phyloP scores from a whole-genome alignment of 2,113 vertebrate species.

The Chauna torquata region DNA sequence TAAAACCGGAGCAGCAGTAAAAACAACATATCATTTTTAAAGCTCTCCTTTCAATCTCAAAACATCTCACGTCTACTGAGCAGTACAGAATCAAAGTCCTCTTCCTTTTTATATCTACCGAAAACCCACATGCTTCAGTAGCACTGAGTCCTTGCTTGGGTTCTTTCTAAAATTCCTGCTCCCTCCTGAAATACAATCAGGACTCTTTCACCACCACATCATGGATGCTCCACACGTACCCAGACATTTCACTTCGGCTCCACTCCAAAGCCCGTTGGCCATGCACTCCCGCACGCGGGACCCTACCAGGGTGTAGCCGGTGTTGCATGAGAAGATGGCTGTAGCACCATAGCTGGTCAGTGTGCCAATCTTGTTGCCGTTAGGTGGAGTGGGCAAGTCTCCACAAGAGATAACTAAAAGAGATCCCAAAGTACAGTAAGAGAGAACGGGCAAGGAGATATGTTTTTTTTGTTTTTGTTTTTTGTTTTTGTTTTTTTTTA shows the following conservation, averaged over 20 bases:
- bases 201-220: rapidly evolving
- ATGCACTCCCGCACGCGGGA: slow-evolving; percentile 94
- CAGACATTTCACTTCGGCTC: slow-evolving; percentile 90
- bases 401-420: slow-evolving; percentile 93
- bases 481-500: neutral
- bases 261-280: slow-evolving; percentile 98
- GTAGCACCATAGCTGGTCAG: slow-evolving; percentile 91
- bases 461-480: rapidly evolving
- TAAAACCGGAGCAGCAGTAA: neutral
- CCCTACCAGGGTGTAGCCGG: slow-evolving; percentile 93
- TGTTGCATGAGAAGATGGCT: slow-evolving; percentile 98
- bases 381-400: slow-evolving; percentile 90
- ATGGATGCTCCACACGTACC: slow-evolving; percentile 72
- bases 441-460: rapidly evolving
- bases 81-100: neutral
- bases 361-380: slow-evolving; percentile 95
- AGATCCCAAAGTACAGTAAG: neutral
- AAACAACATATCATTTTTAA: neutral
- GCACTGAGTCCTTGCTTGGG: rapidly evolving
- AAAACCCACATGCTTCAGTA: neutral
- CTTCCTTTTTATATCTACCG: rapidly evolving
- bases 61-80: neutral
- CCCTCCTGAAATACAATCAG: rapidly evolving
- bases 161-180: neutral
- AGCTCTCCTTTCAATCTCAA: neutral